A percentile compares a stretch with the other conserved stretches of the same genome.
Conservation (phyloP, 2,797 vertebrate species). For the Rhincodon typus region DNA sequence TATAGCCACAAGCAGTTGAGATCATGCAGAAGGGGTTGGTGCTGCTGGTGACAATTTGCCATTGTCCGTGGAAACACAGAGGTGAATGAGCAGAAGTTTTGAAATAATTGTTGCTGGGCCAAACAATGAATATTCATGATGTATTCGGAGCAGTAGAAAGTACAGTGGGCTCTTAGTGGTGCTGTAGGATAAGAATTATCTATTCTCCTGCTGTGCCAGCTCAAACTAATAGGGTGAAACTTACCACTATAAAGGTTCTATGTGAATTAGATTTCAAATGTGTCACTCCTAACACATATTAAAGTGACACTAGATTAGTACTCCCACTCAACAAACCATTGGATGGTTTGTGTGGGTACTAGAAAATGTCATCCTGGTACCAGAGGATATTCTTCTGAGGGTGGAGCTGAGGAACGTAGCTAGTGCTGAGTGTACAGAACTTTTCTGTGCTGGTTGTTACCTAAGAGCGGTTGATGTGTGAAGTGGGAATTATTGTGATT, state of each 20-base stretch:
- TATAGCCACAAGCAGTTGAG: background rate
- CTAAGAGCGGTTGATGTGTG: background rate
- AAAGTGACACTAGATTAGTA: background rate
- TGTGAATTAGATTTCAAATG: background rate
- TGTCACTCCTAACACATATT: background rate
- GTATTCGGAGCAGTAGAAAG: background rate
- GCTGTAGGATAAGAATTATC: background rate
- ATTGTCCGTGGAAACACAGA: background rate
- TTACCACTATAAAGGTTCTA: background rate
- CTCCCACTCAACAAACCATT: background rate
- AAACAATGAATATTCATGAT: background rate
- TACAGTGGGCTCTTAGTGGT: background rate
- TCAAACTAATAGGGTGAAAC: background rate
- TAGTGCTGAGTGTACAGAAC: background rate
- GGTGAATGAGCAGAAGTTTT: background rate
- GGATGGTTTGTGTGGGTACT: background rate
- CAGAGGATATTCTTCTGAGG: background rate
- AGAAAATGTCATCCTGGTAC: background rate
- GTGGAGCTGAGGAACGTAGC: background rate
- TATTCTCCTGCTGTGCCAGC: background rate
- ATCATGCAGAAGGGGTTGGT: background rate
- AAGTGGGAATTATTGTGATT: background rate
- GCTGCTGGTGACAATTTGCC: background rate
- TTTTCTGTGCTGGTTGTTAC: background rate
- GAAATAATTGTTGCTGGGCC: background rate